These are phyloP conservation scores for Podabrus alpinus DNA, from an alignment of 2,888 invertebrate genomes.

Conservation along the genomic window DNA sequence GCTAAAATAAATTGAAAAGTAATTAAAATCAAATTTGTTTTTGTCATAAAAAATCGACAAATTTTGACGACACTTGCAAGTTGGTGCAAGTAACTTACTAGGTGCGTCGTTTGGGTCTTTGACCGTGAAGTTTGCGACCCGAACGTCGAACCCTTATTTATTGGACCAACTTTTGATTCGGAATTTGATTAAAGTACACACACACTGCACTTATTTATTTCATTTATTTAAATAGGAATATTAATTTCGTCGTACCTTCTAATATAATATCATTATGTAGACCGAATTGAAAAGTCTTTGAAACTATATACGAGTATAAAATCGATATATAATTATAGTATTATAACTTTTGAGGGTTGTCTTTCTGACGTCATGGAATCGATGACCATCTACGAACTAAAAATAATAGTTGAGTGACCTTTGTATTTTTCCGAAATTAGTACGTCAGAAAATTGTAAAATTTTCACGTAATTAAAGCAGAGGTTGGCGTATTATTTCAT, in stretches of 20 bases:
- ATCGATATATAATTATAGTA: background rate
- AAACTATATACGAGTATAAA: too few species aligned
- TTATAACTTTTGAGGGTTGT: background rate
- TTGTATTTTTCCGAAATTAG: background rate
- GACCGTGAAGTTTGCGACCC: constrained; percentile 30
- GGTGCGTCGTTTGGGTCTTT: constrained; percentile 29
- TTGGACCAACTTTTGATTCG: constrained; percentile 29
- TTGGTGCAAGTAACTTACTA: constrained; percentile 11
- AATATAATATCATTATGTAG: background rate
- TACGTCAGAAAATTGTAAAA: background rate
- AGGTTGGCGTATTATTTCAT: background rate
- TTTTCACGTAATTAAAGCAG: background rate
- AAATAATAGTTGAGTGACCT: background rate
- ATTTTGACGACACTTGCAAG: constrained; percentile 8
- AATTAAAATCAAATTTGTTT: background rate
- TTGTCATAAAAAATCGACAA: background rate
- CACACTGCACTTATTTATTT: background rate
- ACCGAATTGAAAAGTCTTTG: background rate
- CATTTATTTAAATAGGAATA: background rate
- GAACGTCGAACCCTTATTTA: constrained; percentile 31
- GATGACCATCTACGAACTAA: constrained; percentile 2
- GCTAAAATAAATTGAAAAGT: background rate
- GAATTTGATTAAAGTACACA: constrained; percentile 19
- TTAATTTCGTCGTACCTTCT: background rate
- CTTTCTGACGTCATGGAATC: background rate